Base-by-base conservation (phyloP, 2,113 vertebrate species). In the Anarhynchus alexandrinus region DNA sequence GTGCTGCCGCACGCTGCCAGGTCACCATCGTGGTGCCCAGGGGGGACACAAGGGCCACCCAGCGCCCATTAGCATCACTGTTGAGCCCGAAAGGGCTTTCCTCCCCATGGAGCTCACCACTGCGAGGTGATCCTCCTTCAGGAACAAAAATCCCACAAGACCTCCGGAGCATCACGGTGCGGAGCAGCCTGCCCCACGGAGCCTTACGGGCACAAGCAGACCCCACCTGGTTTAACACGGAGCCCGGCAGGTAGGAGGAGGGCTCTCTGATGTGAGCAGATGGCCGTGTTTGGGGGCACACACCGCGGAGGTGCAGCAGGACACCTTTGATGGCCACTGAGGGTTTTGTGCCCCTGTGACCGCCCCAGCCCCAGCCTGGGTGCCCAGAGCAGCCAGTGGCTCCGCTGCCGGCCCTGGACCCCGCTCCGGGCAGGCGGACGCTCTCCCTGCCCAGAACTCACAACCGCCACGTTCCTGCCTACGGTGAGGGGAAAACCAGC, bases 11-110 rank as follows among this genome's bases (percentile, higher is more conserved):
- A 3, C 26, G 2, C 8, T 4, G 14, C 76, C 43, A 12, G 30
- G 38, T 36, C 82, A n/a, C 36, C 1, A 2, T 30, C 6, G 0
- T 1, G 3, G 34, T 57, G 27, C 82, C 4, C 1, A 3, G 5
- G 3, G 3, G 27, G 45, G 25, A 42, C 11, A 32, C 20, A 18
- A 42, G 16, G 62, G n/a, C 66, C 3, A 2, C 73, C 22, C 2
- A 0, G 40, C 16, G 30, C 18, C 36, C 52, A 9, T 32, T 3
- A 64, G 23, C 21, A 36, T 16, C 66, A 9, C 0, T 38, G 49
- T 15, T 30, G 58, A 57, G 25, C 58, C 47, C 14, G 0, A 26
- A 72, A 69, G 58, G 12, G 1, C 5, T n/a, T 57, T 73, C 3
- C 9, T 76, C 27, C 32, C 20, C 36, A 8, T 15, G 4, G 57